These are phyloP conservation scores for Enteromius radiatus DNA, from an alignment of 2,797 vertebrate genomes.

Conservation along the genomic window DNA sequence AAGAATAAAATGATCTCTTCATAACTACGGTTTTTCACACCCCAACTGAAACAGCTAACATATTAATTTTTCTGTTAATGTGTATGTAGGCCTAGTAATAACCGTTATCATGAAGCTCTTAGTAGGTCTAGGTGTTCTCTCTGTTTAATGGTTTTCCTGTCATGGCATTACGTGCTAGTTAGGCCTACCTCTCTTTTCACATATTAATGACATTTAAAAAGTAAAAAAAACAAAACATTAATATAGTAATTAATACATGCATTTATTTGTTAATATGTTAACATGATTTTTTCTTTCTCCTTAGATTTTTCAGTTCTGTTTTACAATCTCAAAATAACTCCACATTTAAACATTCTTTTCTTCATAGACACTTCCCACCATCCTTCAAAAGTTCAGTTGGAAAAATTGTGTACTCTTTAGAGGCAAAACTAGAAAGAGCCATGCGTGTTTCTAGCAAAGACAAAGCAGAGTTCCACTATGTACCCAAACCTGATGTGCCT, in stretches of 20 bases:
- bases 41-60: too few species aligned
- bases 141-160: not conserved
- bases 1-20: not conserved
- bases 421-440: slow-evolving; percentile 72
- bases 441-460: slow-evolving; percentile 69
- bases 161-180: not conserved
- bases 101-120: not conserved
- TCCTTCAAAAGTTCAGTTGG: slow-evolving; percentile 67
- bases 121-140: not conserved
- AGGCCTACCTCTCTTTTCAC: not conserved
- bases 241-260: not conserved
- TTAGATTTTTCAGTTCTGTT: not conserved
- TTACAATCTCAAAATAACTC: not conserved
- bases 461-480: slow-evolving; percentile 65
- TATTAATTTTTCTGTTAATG: not conserved
- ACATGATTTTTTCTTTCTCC: too few species aligned
- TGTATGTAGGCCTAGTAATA: too few species aligned
- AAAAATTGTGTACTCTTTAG: slow-evolving; percentile 71
- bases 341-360: not conserved
- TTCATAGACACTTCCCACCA: slow-evolving; percentile 68
- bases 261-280: too few species aligned
- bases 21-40: not conserved
- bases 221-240: too few species aligned
- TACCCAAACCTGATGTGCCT: slow-evolving; percentile 47
- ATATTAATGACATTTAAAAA: not conserved